Base-by-base conservation (phyloP, 2,797 vertebrate genomes). In the Scomberomorus guttatus region DNA sequence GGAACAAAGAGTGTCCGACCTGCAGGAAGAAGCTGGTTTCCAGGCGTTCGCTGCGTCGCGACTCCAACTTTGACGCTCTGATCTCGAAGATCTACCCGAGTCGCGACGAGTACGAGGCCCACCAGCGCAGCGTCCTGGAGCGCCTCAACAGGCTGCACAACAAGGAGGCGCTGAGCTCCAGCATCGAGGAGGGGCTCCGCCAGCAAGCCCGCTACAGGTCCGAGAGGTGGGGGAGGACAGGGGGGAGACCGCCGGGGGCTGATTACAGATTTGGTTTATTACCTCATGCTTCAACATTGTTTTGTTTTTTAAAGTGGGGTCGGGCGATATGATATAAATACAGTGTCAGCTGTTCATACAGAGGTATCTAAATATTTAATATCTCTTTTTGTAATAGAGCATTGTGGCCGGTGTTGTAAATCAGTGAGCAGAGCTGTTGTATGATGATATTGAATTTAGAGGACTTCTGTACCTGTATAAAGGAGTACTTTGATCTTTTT, bases 1-100 rank as follows among this genome's bases (percentile, higher is more conserved):
- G 97, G 81, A 98, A 98, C 91, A 98, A 98, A 80, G 97, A 98
- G 80, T 97, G 97, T 18, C 97, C 97, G 0, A 98, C 97, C 1
- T 98, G 97, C 89, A 91, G 97, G 44, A 98, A 98, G 94, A 98
- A 98, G 89, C 80, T 98, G 77, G 97, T 98, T 0, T 98, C 97
- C 34, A 95, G 97, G 72, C 95, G 97, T 0, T 98, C 97, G 0
- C 94, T 98, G 8, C 95, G 97, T 0, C 94, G 96, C 0, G 97
- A 98, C 79, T 96, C 97, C 0, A 98, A 98, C 81, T 98, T 98
- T 0, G 97, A 98, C n/a, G 97, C 97, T 0, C 94, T 98, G 71
- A 98, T 98, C 85, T 97, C 96, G 1, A 98, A 98, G 91, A 98
- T 98, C 76, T 98, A 98, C 82, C 97, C 97, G 0, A 97, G 97